phyloP scores from a whole-genome alignment of 1,140 invertebrate species.

The Sarcophaga bullata region DNA sequence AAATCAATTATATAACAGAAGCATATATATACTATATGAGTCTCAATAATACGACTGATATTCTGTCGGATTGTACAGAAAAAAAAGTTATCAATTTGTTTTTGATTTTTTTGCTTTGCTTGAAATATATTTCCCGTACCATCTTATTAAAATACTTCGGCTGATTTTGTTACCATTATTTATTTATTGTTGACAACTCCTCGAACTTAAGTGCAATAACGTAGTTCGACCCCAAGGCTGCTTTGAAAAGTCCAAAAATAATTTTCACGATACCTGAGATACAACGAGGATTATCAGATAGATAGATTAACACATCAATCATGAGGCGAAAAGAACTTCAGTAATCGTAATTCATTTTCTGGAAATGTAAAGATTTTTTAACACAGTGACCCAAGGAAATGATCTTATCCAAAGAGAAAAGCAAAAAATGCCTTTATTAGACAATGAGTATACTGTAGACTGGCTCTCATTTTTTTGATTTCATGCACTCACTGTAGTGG shows the following conservation, averaged over 20 bases:
- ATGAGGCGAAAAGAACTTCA: slow-evolving; percentile 55
- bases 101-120: background rate
- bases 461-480: too few relatives aligned
- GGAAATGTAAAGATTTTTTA: too few relatives aligned
- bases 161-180: slow-evolving; percentile 44
- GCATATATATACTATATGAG: background rate
- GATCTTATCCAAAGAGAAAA: too few relatives aligned
- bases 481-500: too few relatives aligned
- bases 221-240: slow-evolving; percentile 57
- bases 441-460: too few relatives aligned
- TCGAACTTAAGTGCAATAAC: slow-evolving; percentile 52
- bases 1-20: background rate
- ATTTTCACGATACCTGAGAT: slow-evolving; percentile 43
- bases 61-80: slow-evolving; percentile 12
- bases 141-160: background rate
- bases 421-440: too few relatives aligned
- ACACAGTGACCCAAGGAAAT: too few relatives aligned
- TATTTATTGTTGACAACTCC: slow-evolving; percentile 48
- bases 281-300: slow-evolving; percentile 47
- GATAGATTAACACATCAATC: slow-evolving; percentile 54
- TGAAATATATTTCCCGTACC: slow-evolving; percentile 38
- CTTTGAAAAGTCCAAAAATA: slow-evolving; percentile 51
- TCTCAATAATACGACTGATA: slow-evolving; percentile 4
- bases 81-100: background rate
- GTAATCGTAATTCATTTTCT: slow-evolving; percentile 50